phyloP scores from a whole-genome alignment of 2,888 invertebrate species.

The Gisinianus flammeolus region DNA sequence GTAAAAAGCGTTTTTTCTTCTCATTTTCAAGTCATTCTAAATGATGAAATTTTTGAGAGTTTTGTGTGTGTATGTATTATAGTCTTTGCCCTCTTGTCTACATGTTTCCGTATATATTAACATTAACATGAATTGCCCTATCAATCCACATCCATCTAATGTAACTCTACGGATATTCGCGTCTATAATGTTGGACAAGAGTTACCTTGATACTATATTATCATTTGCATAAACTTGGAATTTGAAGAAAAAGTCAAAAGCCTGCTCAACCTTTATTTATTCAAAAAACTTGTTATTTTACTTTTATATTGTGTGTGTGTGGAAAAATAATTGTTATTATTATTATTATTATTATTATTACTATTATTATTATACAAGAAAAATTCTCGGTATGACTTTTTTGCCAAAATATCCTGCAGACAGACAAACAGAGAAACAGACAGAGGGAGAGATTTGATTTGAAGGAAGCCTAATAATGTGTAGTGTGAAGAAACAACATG shows the following conservation, averaged over 20 bases:
- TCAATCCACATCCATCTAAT: background rate
- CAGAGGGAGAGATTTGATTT: too few species aligned
- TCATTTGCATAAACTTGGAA: slow-evolving; percentile 11
- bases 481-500: too few species aligned
- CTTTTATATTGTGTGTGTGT: background rate
- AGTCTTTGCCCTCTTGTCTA: background rate
- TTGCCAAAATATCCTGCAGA: background rate
- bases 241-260: slow-evolving; percentile 1
- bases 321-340: background rate
- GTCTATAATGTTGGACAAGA: background rate
- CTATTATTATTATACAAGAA: background rate
- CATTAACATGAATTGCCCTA: background rate
- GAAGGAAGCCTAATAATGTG: too few species aligned
- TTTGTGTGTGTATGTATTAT: slow-evolving; percentile 11
- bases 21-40: background rate
- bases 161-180: background rate
- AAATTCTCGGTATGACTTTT: background rate
- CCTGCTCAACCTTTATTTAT: slow-evolving; percentile 16
- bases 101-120: background rate
- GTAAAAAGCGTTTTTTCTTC: background rate
- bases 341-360: background rate
- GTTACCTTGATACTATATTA: slow-evolving; percentile 1
- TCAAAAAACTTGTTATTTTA: slow-evolving; percentile 8
- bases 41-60: too few species aligned
- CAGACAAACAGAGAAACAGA: background rate